Evolutionary conservation across 1,140 invertebrate species (phyloP), one percentile per base, ranked within the genome.

Genomic region (Himalopsyche phryganea): DNA sequence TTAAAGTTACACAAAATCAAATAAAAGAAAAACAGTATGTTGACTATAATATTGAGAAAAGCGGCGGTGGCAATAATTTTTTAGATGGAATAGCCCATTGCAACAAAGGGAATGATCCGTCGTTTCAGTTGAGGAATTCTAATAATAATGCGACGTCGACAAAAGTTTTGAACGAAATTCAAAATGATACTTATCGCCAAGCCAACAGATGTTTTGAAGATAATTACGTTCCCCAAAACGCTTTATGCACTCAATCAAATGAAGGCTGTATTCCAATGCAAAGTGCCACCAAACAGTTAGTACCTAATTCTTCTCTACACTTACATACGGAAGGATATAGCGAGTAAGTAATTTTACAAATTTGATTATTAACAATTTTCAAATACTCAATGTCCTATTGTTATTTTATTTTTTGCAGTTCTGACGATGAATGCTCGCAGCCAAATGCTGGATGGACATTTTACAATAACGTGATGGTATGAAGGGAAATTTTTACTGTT

Each of bases 391-490:
- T n/a, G n/a, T n/a, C n/a, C n/a, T n/a, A n/a, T n/a, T 57, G 44
- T 49, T 65, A 40, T 61, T 54, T 45, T 40, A 60, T 46, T 64
- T 60, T 50, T 75, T 74, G 61, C 65, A 81, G 77, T 46, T 76
- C 77, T 14, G 72, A 74, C 44, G 67, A 69, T 14, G 70, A 70
- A 35, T 71, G 68, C 53, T 74, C 68, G 69, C 76, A 78, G 38
- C 78, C 80, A 7, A 80, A 84, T 71, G 73, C 84, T 58, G 83
- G 82, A 50, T 83, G 82, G 80, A 85, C 83, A 1, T 81, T 86
- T 67, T 86, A 85, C 54, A 83, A 85, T 63, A 84, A 86, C 72
- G 78, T 85, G 45, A 78, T 87, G 80, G 79, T 81, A 69, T 69
- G 65, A 60, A 32, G n/a, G n/a, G n/a, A 47, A 53, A 44, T 32